Evolutionary conservation across 92 coral and sea anemone species (phyloP).

Genomic region (Meandrina meandrites): DNA sequence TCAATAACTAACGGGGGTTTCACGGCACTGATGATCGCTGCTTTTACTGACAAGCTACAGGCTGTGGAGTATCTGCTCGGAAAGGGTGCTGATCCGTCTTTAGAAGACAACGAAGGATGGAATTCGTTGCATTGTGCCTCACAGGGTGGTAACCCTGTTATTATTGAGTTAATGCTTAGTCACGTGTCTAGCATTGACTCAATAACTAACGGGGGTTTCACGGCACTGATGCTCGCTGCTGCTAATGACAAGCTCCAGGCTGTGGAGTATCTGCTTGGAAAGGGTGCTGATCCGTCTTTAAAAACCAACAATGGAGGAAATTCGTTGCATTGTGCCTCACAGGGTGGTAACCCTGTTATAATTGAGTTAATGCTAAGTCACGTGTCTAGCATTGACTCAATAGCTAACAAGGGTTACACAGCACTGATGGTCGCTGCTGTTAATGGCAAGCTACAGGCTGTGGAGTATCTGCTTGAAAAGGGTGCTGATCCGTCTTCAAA

Average conservation of each 20-base stretch:
- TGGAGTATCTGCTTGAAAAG: not conserved
- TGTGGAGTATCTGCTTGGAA: too few relatives aligned
- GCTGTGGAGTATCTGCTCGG: too few relatives aligned
- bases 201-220: too few relatives aligned
- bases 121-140: slow-evolving; percentile 32
- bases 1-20: too few relatives aligned
- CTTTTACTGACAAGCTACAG: too few relatives aligned
- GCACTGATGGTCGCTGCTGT: slow-evolving; percentile 5
- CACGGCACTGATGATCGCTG: too few relatives aligned
- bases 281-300: too few relatives aligned
- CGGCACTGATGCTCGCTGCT: too few relatives aligned
- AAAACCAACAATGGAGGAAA: not conserved
- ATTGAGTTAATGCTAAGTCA: too few relatives aligned
- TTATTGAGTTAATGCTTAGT: too few relatives aligned
- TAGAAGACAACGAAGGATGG: slow-evolving; percentile 9
- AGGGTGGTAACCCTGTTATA: slow-evolving; percentile 24
- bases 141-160: slow-evolving; percentile 20
- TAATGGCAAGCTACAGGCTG: slow-evolving; percentile 27
- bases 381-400: slow-evolving; percentile 30
- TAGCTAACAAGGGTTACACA: not conserved
- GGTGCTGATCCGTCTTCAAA: slow-evolving; percentile 16
- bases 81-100: slow-evolving; percentile 5
- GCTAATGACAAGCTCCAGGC: too few relatives aligned
- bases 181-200: too few relatives aligned
- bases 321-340: slow-evolving; percentile 25